phyloP scores from a whole-genome alignment of 2,113 vertebrate genomes.

The Tachuris rubrigastra region DNA sequence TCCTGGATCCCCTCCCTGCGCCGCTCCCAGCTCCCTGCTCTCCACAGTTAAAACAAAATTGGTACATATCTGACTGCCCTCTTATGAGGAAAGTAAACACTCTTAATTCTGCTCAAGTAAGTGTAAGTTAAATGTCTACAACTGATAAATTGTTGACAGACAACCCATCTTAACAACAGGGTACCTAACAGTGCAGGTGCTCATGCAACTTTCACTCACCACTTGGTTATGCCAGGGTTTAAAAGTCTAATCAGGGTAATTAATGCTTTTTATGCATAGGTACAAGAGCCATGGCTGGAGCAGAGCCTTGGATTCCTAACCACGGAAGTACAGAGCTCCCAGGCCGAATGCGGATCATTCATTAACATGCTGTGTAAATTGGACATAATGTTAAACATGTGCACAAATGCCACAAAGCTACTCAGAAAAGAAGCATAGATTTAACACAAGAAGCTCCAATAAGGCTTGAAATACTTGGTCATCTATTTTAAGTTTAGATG shows the following conservation, averaged over 20 bases:
- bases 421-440: neutral
- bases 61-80: conserved; percentile 87
- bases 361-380: conserved; percentile 68
- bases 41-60: conserved; percentile 85
- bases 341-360: conserved; percentile 20
- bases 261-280: conserved; percentile 51
- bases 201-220: conserved; percentile 5
- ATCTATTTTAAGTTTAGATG: conserved; percentile 57
- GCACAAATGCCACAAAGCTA: conserved; percentile 35
- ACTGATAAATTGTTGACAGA: conserved; percentile 75
- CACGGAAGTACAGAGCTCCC: conserved; percentile 42
- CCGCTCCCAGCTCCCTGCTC: conserved; percentile 79
- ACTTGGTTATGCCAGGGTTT: conserved; percentile 14
- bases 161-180: conserved; percentile 33
- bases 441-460: neutral
- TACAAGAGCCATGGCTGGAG: conserved; percentile 48
- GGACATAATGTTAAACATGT: conserved; percentile 63
- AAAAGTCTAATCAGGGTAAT: conserved; percentile 66
- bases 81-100: conserved; percentile 91
- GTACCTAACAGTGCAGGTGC: conserved; percentile 18
- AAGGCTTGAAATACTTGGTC: conserved; percentile 46
- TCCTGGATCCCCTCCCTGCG: conserved; percentile 82
- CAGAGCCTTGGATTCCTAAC: conserved; percentile 41
- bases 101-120: conserved; percentile 88
- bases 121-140: conserved; percentile 72